Conservation (phyloP, 2,888 invertebrate genomes). For the Eristalis arbustorum region DNA sequence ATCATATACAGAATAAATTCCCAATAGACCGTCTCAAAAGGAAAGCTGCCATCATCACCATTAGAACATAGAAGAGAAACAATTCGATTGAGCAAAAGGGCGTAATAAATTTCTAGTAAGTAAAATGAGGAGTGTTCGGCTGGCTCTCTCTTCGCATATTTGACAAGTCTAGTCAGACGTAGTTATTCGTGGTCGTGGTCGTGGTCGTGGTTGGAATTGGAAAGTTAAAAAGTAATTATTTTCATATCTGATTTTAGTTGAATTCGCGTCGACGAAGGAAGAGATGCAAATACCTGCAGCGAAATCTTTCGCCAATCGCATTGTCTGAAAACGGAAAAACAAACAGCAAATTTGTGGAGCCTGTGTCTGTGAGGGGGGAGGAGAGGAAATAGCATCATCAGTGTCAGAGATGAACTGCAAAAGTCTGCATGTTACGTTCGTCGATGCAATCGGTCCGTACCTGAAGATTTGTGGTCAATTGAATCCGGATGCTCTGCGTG, state of each 20-base stretch:
- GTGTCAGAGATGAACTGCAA: constrained; percentile 38
- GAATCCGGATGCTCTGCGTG: constrained; percentile 75
- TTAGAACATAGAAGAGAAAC: constrained; percentile 39
- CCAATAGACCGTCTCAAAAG: constrained; percentile 8
- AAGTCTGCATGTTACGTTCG: constrained; percentile 83
- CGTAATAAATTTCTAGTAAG: constrained; percentile 65
- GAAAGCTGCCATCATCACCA: constrained; percentile 11
- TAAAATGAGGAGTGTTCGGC: constrained; percentile 10
- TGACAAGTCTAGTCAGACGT: constrained; percentile 38
- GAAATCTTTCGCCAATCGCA: constrained; percentile 10
- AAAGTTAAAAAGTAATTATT: constrained; percentile 28
- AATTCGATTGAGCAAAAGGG: constrained; percentile 62
- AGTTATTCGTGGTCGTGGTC: constrained; percentile 6
- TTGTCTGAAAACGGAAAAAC: constrained; percentile 29
- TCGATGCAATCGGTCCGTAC: constrained; percentile 86
- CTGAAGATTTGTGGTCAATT: constrained; percentile 87
- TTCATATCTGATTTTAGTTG: constrained; percentile 28
- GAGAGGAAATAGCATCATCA: background rate
- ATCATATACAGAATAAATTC: constrained; percentile 14
- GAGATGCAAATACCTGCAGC: constrained; percentile 60
- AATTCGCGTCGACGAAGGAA: constrained; percentile 56
- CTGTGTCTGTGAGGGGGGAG: background rate
- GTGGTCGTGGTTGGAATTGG: constrained; percentile 19
- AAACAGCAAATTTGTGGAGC: background rate
- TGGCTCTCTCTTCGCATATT: constrained; percentile 31